Base-by-base conservation (phyloP, 2,797 vertebrate species). In the Lophura swinhoii region DNA sequence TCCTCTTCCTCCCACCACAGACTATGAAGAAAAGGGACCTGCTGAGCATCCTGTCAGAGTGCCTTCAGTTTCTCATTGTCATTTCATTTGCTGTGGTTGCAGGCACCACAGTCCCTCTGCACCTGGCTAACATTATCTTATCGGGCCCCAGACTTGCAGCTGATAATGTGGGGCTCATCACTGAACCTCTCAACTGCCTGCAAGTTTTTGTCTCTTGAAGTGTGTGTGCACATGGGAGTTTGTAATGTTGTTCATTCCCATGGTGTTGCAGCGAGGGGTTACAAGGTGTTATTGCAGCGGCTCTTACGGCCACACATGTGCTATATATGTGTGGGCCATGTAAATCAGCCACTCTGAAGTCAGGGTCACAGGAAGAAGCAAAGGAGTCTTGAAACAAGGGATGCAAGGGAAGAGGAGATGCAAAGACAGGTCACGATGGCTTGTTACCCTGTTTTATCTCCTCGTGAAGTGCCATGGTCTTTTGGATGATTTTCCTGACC, bases 191-290 rank as follows among this genome's bases (percentile, higher is more conserved):
- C 83, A 70, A 73, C 83, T 71, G 88, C 43, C 62, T 89, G 84
- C 73, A 91, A 84, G 31, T 18, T 79, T 44, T 69, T 75, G 4
- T 62, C 35, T 69, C 35, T 55, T 9, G 26, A 31, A 12, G 13
- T 26, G 35, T 9, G 2, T 5, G 28, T 43, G 71, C 13, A 9
- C 10, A 66, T 28, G 79, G 63, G 48, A n/a, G 51, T 2, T 49
- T 67, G 87, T 85, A 56, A 62, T 1, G 0, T 43, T 4, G 28
- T 51, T 41, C 9, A 2, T 37, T 62, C 70, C 72, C 31, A 29
- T 0, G 0, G 77, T 56, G 83, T 60, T 64, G n/a, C 22, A 0
- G n/a, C 1, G 13, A 69, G 3, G 33, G 66, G 10, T 17, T 2
- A 37, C 71, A 28, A 22, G 21, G 6, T 49, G 39, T 46, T 20